Evolutionary conservation across 2,797 vertebrate species (phyloP).

Genomic region (Emys orbicularis): DNA sequence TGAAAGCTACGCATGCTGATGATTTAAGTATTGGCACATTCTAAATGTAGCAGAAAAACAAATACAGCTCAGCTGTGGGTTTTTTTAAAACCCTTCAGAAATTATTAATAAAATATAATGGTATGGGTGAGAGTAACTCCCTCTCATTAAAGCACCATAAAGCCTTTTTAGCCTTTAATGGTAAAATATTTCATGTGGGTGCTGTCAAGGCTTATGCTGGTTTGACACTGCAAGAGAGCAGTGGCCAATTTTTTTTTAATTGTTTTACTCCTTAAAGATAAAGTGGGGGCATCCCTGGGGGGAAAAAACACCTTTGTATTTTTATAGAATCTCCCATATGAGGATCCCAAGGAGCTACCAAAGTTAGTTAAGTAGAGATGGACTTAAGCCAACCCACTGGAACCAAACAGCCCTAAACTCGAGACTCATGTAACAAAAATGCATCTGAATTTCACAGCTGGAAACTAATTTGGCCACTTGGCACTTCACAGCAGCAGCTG

Average conservation of each 20-base stretch:
- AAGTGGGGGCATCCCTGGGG: slow-evolving; percentile 1
- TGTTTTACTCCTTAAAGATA: slow-evolving; percentile 34
- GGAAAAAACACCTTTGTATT: background rate
- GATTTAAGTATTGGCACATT: slow-evolving; percentile 70
- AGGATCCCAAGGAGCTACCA: background rate
- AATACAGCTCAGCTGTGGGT: slow-evolving; percentile 8
- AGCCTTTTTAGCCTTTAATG: slow-evolving; percentile 57
- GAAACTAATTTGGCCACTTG: background rate
- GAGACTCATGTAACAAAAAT: slow-evolving; percentile 5
- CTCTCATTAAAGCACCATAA: slow-evolving; percentile 22
- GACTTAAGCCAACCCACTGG: slow-evolving; percentile 10
- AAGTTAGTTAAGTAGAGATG: background rate
- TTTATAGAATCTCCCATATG: background rate
- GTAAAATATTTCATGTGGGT: slow-evolving; percentile 68
- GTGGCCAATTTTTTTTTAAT: background rate
- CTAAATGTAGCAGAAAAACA: slow-evolving; percentile 46
- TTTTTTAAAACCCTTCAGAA: slow-evolving; percentile 51
- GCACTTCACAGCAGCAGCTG: background rate
- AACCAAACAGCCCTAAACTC: background rate
- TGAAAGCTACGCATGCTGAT: slow-evolving; percentile 51
- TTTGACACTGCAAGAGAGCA: background rate
- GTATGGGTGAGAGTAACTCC: slow-evolving; percentile 40
- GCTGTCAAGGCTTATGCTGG: slow-evolving; percentile 44
- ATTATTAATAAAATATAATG: slow-evolving; percentile 37
- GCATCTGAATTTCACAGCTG: background rate